Base-by-base conservation (phyloP, 2,113 vertebrate genomes). In the Acinonyx jubatus region DNA sequence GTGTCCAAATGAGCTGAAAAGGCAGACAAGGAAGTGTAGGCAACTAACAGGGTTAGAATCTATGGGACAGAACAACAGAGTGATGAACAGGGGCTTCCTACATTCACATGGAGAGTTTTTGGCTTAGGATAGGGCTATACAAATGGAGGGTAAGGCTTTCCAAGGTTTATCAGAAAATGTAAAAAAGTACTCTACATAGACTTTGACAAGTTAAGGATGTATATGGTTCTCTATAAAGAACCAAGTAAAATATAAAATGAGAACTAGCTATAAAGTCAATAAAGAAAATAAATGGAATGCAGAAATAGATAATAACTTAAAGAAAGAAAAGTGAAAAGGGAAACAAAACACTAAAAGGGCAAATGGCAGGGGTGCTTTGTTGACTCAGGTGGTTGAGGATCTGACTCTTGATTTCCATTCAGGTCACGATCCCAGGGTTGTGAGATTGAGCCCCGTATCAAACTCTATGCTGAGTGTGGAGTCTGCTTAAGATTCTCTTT, bases 71-170 rank as follows among this genome's bases (percentile, higher is more conserved):
- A 76, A 41, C 6, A 80, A 16, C 1, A 12, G 7, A 74, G 27
- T 50, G 11, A 11, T 50, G 3, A n/a, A 38, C 9, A 25, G 27
- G 10, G 4, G 4, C 11, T 82, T 31, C 33, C 4, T 68, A 31
- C 11, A 19, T 38, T 92, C 45, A 63, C 5, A 3, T 13, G 12
- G 55, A 2, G 9, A n/a, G 1, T 41, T 1, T 41, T 2, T 66
- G 66, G 0, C 3, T 48, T 15, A 29, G 0, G 12, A n/a, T 0
- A 33, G 38, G 65, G 5, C 57, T 31, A 21, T 2, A 15, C 7
- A n/a, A 14, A 38, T 11, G 3, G 3, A 33, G 27, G 33, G 1
- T 13, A 14, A 83, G 29, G 45, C 2, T 16, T 52, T 13, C 7
- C 7, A 2, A 65, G 4, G 4, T 3, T 65, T 69, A 27, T 33